These are phyloP conservation scores for Propithecus coquereli DNA, from an alignment of 2,113 vertebrate species.

Conservation along the genomic window DNA sequence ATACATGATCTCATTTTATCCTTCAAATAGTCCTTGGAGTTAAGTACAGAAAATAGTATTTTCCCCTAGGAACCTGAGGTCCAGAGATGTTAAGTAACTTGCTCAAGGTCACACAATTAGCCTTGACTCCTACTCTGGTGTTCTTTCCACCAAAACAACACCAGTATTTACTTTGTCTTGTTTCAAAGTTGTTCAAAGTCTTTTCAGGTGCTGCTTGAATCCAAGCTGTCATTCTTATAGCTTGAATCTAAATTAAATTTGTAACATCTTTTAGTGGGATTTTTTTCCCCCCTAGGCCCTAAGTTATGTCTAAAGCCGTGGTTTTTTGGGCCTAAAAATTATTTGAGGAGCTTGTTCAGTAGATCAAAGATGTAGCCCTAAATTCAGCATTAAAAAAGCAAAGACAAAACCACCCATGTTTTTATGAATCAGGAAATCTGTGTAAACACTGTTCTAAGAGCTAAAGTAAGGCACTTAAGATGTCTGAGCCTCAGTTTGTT, in stretches of 20 bases:
- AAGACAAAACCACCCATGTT: not conserved
- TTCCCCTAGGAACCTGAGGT: constrained; percentile 47
- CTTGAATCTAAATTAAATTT: constrained; percentile 36
- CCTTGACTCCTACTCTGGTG: constrained; percentile 16
- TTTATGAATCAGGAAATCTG: not conserved
- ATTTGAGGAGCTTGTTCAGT: not conserved
- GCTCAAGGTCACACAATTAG: constrained; percentile 61
- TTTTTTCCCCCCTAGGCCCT: not conserved
- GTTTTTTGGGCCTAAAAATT: not conserved
- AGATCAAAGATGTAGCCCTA: constrained; percentile 16
- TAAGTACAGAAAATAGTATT: constrained; percentile 53
- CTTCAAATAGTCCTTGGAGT: constrained; percentile 63
- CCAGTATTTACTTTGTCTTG: constrained; percentile 37
- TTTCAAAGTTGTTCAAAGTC: constrained; percentile 15
- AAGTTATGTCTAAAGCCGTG: not conserved
- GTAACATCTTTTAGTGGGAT: not conserved
- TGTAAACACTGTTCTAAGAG: not conserved
- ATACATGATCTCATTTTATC: constrained; percentile 67
- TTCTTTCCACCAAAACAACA: constrained; percentile 33
- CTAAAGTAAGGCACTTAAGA: not conserved
- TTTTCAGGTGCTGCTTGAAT: constrained; percentile 18
- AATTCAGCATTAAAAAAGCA: constrained; percentile 6
- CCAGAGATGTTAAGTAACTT: constrained; percentile 54
- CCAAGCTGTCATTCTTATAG: constrained; percentile 5
- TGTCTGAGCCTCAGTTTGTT: not conserved